These are phyloP conservation scores for Orthonychiurus folsomi DNA, from an alignment of 2,888 invertebrate genomes.

Conservation along the genomic window DNA sequence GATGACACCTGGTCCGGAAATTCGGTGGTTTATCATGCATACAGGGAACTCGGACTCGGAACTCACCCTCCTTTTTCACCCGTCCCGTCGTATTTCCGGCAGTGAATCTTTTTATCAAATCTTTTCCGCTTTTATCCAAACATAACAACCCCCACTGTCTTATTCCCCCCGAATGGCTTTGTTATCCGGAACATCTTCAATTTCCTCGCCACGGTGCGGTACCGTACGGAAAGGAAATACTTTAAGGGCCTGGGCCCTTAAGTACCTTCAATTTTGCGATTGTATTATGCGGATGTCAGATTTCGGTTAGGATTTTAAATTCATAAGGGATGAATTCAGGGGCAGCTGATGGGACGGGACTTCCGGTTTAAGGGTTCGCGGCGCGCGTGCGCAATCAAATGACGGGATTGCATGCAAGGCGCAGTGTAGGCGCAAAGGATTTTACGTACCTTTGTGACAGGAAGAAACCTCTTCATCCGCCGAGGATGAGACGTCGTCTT, in stretches of 20 bases:
- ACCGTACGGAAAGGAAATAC: too few species aligned
- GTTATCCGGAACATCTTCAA: background rate
- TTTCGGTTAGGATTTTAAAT: too few species aligned
- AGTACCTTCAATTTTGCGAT: too few species aligned
- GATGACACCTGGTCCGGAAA: slow-evolving; percentile 41
- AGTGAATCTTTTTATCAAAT: background rate
- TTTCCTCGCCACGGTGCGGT: background rate
- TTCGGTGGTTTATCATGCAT: slow-evolving; percentile 36
- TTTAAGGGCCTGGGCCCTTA: too few species aligned
- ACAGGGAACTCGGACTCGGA: background rate
- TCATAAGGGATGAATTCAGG: too few species aligned
- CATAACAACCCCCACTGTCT: too few species aligned
- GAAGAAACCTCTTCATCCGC: background rate
- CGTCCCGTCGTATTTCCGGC: background rate
- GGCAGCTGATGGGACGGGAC: background rate
- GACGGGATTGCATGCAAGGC: too few species aligned
- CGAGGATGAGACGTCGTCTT: background rate
- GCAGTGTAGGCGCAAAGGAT: too few species aligned
- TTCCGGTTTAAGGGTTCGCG: background rate
- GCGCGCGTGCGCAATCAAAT: too few species aligned
- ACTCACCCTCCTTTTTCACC: too few species aligned
- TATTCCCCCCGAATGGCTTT: too few species aligned
- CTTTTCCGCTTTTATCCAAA: background rate
- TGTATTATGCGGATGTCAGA: too few species aligned
- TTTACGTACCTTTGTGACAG: background rate